phyloP scores from a whole-genome alignment of 2,797 vertebrate species.

The Cottoperca gobio region DNA sequence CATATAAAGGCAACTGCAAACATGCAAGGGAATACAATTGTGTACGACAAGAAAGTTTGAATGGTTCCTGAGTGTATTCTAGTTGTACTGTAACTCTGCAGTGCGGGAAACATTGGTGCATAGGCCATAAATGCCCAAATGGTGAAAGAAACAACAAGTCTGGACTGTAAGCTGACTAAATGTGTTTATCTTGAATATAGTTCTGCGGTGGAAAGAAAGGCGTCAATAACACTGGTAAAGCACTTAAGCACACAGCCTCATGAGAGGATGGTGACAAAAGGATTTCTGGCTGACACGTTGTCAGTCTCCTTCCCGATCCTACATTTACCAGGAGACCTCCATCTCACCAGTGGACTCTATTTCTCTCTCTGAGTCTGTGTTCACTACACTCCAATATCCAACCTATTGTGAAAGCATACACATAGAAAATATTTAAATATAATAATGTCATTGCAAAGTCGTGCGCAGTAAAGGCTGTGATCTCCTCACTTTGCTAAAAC shows the following conservation, averaged over 20 bases:
- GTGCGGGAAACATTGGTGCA: conserved; percentile 17
- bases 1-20: conserved; percentile 26
- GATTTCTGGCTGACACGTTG: conserved; percentile 67
- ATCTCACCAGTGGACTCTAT: conserved; percentile 41
- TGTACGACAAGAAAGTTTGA: conserved; percentile 11
- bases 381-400: conserved; percentile 24
- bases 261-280: conserved; percentile 70
- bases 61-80: conserved; percentile 16
- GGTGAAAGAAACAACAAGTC: background rate
- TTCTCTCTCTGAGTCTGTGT: conserved; percentile 26
- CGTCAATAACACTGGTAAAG: conserved; percentile 33
- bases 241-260: conserved; percentile 58
- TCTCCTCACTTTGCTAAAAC: background rate
- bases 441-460: background rate
- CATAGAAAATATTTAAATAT: conserved; percentile 4
- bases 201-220: background rate
- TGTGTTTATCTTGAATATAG: conserved; percentile 41
- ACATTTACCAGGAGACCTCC: conserved; percentile 48
- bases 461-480: background rate
- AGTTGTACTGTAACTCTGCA: conserved; percentile 8
- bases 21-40: background rate
- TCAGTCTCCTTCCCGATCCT: conserved; percentile 48
- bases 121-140: conserved; percentile 22
- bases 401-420: background rate
- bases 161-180: conserved; percentile 21